A percentile compares a stretch with the other conserved stretches of the same genome.
Evolutionary conservation across 2,113 vertebrate genomes (phyloP).

Genomic region (Paradoxurus hermaphroditus): DNA sequence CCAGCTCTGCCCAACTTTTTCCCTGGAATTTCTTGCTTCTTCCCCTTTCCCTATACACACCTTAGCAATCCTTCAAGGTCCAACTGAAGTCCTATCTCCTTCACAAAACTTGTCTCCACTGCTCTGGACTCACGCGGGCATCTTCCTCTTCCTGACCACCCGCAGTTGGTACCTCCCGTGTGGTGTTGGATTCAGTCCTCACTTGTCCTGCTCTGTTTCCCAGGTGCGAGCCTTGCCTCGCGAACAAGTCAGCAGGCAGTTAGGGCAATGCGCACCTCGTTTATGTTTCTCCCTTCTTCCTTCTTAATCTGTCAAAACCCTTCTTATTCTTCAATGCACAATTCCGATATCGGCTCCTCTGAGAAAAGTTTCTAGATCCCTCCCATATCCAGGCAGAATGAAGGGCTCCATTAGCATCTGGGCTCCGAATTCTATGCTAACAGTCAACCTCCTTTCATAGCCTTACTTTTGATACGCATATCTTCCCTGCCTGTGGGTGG

Average conservation of each 20-base stretch:
- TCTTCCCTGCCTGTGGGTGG: not conserved
- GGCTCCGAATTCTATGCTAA: not conserved
- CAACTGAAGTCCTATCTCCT: not conserved
- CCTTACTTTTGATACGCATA: not conserved
- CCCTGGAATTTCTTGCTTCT: not conserved
- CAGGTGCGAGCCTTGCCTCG: fast-evolving
- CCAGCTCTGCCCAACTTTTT: not conserved
- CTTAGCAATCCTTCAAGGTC: not conserved
- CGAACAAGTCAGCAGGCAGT: not conserved
- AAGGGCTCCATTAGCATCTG: not conserved
- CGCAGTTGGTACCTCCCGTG: not conserved
- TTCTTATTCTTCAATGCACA: not conserved
- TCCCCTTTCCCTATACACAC: not conserved
- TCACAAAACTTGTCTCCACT: not conserved
- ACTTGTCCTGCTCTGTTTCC: not conserved
- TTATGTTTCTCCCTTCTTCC: not conserved
- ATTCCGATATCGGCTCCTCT: not conserved
- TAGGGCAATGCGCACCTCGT: not conserved
- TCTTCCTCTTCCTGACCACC: not conserved
- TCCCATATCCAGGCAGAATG: not conserved
- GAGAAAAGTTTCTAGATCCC: not conserved
- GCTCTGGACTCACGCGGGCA: not conserved
- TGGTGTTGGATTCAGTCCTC: not conserved
- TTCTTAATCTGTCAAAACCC: not conserved
- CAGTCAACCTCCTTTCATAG: not conserved